Conservation (phyloP, 2,888 invertebrate genomes). For the Poecilobothrus nobilitatus region DNA sequence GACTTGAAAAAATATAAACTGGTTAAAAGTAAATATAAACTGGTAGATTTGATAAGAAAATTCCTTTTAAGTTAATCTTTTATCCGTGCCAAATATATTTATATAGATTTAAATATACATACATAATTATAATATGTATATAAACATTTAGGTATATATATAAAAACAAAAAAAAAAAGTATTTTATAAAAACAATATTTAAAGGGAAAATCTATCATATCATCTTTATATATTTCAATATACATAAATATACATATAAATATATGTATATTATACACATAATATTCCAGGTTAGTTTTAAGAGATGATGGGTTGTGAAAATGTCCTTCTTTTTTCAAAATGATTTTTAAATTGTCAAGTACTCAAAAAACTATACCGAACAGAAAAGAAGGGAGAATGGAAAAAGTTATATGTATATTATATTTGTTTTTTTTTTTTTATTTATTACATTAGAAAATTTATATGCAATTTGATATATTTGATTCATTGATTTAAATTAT, state of each 20-base stretch:
- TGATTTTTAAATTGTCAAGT: too few species aligned
- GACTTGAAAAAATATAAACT: slow-evolving; percentile 3
- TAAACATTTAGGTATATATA: background rate
- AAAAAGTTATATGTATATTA: too few species aligned
- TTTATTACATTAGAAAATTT: slow-evolving; percentile 1
- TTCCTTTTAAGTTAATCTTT: slow-evolving; percentile 6
- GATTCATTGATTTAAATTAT: slow-evolving; percentile 6
- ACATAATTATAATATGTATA: background rate
- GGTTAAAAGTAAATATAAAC: slow-evolving; percentile 6
- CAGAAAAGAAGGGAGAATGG: too few species aligned
- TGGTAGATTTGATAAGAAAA: slow-evolving; percentile 4
- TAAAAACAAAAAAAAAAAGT: background rate
- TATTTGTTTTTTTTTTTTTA: background rate
- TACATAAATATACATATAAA: too few species aligned
- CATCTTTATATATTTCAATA: too few species aligned
- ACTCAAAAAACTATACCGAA: too few species aligned
- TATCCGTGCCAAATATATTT: slow-evolving; percentile 4
- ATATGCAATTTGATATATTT: background rate
- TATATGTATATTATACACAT: too few species aligned
- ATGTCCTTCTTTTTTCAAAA: too few species aligned
- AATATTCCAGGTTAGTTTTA: too few species aligned
- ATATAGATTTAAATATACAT: background rate
- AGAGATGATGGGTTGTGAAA: too few species aligned
- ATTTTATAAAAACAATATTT: too few species aligned
- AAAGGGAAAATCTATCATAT: too few species aligned